Percentiles rank a stretch among this genome's conserved stretches.
Conservation (phyloP, 2,113 vertebrate genomes). For the Harpagus bidentatus region DNA sequence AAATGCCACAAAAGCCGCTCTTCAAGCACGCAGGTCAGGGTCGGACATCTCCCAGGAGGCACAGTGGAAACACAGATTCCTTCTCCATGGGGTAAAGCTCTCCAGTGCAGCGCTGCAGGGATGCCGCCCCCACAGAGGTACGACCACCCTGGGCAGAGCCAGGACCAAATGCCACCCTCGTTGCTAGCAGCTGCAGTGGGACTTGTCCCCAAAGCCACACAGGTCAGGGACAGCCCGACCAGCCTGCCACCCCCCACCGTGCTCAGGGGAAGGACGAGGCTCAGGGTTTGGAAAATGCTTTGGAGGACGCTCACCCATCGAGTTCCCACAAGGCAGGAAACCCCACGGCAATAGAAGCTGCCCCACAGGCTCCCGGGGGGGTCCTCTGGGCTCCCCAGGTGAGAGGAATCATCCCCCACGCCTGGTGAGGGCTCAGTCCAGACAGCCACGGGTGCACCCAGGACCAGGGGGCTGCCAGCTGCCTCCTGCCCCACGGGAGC, state of each 20-base stretch:
- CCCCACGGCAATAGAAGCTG: background rate
- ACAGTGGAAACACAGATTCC: background rate
- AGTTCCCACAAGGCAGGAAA: background rate
- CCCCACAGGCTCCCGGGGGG: background rate
- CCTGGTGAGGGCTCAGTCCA: background rate
- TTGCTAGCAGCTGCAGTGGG: background rate
- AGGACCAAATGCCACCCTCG: no score
- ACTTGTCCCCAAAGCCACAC: background rate
- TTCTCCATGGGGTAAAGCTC: background rate
- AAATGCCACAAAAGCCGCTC: background rate
- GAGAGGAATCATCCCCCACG: background rate
- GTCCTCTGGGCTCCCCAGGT: background rate
- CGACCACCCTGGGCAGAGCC: background rate
- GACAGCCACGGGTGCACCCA: background rate
- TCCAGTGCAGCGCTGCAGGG: background rate
- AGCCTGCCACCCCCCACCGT: background rate
- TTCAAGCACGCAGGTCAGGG: fast-evolving
- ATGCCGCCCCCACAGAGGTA: background rate
- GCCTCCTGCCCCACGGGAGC: background rate
- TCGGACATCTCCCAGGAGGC: background rate
- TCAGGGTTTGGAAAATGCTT: background rate
- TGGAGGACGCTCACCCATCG: background rate
- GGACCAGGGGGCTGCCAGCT: background rate
- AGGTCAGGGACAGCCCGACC: background rate
- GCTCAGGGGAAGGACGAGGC: background rate